Conservation (phyloP, 1,140 invertebrate species). For the Zaprionus capensis region DNA sequence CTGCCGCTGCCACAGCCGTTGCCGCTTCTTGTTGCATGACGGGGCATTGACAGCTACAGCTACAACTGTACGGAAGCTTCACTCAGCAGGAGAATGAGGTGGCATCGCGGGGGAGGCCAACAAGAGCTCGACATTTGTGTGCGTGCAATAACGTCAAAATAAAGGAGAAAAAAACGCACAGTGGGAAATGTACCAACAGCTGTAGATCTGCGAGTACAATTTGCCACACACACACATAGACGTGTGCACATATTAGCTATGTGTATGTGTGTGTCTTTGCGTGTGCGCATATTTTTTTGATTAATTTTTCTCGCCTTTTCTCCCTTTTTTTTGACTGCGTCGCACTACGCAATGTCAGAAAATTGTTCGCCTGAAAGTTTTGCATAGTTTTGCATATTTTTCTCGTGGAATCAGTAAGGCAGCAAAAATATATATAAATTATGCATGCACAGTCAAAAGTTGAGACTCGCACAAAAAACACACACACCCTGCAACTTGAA, state of each 20-base stretch:
- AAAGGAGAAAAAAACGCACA: slow-evolving; percentile 56
- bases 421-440: slow-evolving; percentile 78
- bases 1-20: background rate
- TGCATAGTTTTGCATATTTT: slow-evolving; percentile 79
- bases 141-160: slow-evolving; percentile 66
- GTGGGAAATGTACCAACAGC: slow-evolving; percentile 74
- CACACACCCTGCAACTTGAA: slow-evolving; percentile 49
- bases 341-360: slow-evolving; percentile 27
- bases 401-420: slow-evolving; percentile 51
- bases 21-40: slow-evolving; percentile 63
- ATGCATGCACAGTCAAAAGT: slow-evolving; percentile 75
- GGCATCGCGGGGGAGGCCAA: background rate
- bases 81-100: background rate
- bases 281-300: slow-evolving; percentile 51
- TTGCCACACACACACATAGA: slow-evolving; percentile 14
- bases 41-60: slow-evolving; percentile 63
- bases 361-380: slow-evolving; percentile 61
- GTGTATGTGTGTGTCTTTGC: slow-evolving; percentile 25
- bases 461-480: slow-evolving; percentile 42
- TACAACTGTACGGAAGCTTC: slow-evolving; percentile 12
- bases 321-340: slow-evolving; percentile 25
- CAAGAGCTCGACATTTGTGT: slow-evolving; percentile 30
- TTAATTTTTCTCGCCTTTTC: slow-evolving; percentile 59
- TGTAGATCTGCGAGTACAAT: slow-evolving; percentile 57
- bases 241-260: slow-evolving; percentile 11